Base-by-base conservation (phyloP, 2,113 vertebrate species). In the Cochlearius cochlearius region DNA sequence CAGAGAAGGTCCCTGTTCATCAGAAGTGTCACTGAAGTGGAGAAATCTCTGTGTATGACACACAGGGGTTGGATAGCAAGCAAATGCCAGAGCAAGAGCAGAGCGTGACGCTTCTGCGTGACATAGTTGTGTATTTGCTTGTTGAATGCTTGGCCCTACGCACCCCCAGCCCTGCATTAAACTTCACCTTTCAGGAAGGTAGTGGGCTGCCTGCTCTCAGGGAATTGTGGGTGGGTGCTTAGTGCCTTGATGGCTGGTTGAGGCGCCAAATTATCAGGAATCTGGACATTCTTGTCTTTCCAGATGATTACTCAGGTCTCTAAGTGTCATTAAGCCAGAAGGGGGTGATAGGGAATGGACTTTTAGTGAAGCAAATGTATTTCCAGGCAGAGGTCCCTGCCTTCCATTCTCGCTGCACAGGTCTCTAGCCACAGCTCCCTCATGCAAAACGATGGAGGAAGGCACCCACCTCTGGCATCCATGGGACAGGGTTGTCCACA, bases 391-490 rank as follows among this genome's bases (percentile, higher is more conserved):
- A 53, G 4, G 3, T 62, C 36, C 26, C 18, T 75, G 36, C 34
- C 29, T 62, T 49, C 41, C 5, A 2, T 4, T 66, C 32, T 47
- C 4, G 0, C n/a, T 86, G n/a, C 38, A 56, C 43, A 69, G 49
- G 64, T 63, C 80, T 71, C 75, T 47, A 89, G 30, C 71, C 69
- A 80, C 32, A 86, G 12, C 14, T 20, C 18, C n/a, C 60, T 59
- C n/a, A 27, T 2, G 1, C 12, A 32, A 56, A 90, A 67, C 1
- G 4, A 29, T n/a, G 26, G 53, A 73, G 73, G n/a, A 84, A 67
- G 43, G 66, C 36, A 96, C 90, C 21, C 71, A 97, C 98, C 97
- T 98, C 96, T 52, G 95, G 95, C n/a, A 77, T 93, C 98, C 96
- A 96, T 0, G 47, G 83, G 19, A 92, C 69, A 45, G 80, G 77